Evolutionary conservation across 2,113 vertebrate genomes (phyloP), one percentile per base, ranked within the genome.

Genomic region (Grantiella picta): DNA sequence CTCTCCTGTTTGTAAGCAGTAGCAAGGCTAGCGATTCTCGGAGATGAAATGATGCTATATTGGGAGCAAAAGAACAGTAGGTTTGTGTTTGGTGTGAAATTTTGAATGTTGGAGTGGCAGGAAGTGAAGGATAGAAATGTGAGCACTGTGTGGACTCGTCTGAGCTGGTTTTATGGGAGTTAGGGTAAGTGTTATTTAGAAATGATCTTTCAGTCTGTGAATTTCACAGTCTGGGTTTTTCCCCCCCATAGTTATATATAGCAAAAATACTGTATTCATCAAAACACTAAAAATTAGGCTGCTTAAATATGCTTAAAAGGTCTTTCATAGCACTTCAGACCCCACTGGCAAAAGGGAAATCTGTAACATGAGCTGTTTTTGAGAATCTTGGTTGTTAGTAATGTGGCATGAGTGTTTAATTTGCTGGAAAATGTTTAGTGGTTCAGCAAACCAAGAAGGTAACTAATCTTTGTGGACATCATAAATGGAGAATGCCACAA

Each of bases 361-460:
- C 44, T 3, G 9, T 90, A 91, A n/a, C 38, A 29, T 50, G 93
- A 94, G 52, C 60, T 95, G 73, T 3, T 90, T 86, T 78, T 36
- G 60, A 60, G 75, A 78, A 44, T 82, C 82, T 78, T 69, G 53
- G 29, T 68, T 80, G 76, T 72, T 85, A 57, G 69, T 56, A 81
- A 49, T 16, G 45, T 0, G 9, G 71, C 93, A 96, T 3, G 9
- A 90, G 87, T 66, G 27, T 90, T 96, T 89, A 92, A 93, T 96
- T 96, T 91, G 86, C 60, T 95, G 79, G 65, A 90, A 96, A 94
- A 82, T 76, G 75, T 75, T 95, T 81, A 90, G 88, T 88, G 90
- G 75, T 86, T 96, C 83, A 91, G 78, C 82, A 94, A 54, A 91
- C 40, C 45, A 92, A 70, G 75, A 86, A 91, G 88, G 70, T 79